Percentiles rank a stretch among this genome's conserved stretches.
phyloP scores from a whole-genome alignment of 2,888 invertebrate species.

The Cremastinae sp. region DNA sequence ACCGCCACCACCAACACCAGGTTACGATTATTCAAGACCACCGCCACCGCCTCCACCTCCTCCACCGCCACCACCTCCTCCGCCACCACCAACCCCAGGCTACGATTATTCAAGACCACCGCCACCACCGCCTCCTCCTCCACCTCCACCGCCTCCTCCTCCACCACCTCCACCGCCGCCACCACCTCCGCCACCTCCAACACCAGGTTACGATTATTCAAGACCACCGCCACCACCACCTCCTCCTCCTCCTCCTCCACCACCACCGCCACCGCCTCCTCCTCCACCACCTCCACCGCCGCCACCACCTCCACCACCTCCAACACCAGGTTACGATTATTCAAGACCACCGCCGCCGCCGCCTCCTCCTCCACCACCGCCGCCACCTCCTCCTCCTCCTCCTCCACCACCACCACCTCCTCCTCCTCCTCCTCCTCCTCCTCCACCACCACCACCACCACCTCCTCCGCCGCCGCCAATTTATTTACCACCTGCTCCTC shows the following conservation, averaged over 20 bases:
- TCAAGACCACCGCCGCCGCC: conserved; percentile 31
- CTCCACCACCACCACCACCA: conserved; percentile 27
- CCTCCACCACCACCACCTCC: conserved; percentile 23
- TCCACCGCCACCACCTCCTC: conserved; percentile 32
- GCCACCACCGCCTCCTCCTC: conserved; percentile 36
- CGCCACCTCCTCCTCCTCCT: conserved; percentile 19
- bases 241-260: conserved; percentile 32
- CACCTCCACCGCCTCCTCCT: conserved; percentile 30
- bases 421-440: conserved; percentile 26
- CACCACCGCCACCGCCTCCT: conserved; percentile 21
- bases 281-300: conserved; percentile 28
- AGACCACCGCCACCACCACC: conserved; percentile 50
- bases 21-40: conserved; percentile 27
- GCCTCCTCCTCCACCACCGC: conserved; percentile 23
- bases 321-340: too few relatives aligned
- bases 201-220: too few relatives aligned
- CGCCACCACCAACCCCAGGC: conserved; percentile 34
- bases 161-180: conserved; percentile 43
- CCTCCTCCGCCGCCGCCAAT: conserved; percentile 30
- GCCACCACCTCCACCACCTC: conserved; percentile 31
- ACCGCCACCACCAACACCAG: too few relatives aligned
- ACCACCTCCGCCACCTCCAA: conserved; percentile 28
- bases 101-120: conserved; percentile 38
- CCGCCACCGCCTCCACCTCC: conserved; percentile 49
- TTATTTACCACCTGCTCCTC: not conserved